Evolutionary conservation across 2,113 vertebrate genomes (phyloP).

Genomic region (Nymphicus hollandicus): DNA sequence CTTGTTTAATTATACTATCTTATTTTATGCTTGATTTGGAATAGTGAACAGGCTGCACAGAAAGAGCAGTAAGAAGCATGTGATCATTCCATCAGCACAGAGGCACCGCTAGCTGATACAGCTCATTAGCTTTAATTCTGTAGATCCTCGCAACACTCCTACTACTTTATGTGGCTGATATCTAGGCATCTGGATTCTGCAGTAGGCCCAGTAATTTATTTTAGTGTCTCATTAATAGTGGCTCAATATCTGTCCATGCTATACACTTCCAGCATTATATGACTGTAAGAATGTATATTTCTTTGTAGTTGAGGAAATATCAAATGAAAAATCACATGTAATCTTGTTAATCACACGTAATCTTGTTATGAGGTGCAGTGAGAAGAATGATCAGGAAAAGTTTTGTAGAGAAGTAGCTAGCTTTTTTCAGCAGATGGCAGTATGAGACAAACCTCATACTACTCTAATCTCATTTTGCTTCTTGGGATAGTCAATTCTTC

Average conservation of each 20-base stretch:
- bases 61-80: not conserved
- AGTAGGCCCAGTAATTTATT: not conserved
- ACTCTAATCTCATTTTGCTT: not conserved
- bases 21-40: not conserved
- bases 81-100: not conserved
- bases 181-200: not conserved
- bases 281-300: not conserved
- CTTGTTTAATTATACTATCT: not conserved
- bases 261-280: not conserved
- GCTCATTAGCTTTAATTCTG: not conserved
- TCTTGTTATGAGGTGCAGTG: not conserved
- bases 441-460: not conserved
- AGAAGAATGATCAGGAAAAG: not conserved
- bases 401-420: not conserved
- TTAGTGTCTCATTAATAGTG: not conserved
- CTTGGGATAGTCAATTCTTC: not conserved
- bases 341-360: not conserved
- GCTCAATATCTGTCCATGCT: not conserved
- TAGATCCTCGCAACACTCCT: not conserved
- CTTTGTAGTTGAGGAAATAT: not conserved
- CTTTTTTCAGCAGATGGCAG: conserved; percentile 68
- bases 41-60: not conserved
- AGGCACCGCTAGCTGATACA: not conserved
- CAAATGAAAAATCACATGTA: accelerated
- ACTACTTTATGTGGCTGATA: not conserved